phyloP scores from a whole-genome alignment of 1,140 invertebrate species.

The Trichonephila inaurata region DNA sequence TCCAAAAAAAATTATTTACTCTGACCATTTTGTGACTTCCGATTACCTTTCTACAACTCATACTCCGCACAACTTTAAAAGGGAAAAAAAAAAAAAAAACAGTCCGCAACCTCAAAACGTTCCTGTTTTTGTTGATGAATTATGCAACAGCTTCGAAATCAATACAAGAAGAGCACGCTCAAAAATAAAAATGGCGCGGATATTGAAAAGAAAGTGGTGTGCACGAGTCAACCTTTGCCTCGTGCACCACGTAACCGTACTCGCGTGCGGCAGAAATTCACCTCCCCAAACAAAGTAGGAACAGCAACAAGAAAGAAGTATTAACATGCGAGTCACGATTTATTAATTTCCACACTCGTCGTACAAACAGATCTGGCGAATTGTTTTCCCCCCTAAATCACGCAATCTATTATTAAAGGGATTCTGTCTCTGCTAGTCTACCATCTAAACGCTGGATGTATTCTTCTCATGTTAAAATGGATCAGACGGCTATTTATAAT shows the following conservation, averaged over 20 bases:
- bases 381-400: constrained; percentile 57
- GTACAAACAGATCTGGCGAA: constrained; percentile 65
- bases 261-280: constrained; percentile 11
- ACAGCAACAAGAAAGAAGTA: background rate
- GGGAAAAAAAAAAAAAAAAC: background rate
- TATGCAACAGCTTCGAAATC: background rate
- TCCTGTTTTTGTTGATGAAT: background rate
- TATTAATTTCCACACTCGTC: constrained; percentile 68
- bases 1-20: background rate
- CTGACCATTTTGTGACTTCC: background rate
- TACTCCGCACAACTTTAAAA: background rate
- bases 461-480: background rate
- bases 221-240: background rate
- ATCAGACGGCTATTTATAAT: background rate
- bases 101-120: background rate
- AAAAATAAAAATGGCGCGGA: background rate
- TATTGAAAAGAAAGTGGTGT: background rate
- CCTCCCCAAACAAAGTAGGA: constrained; percentile 1
- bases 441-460: background rate
- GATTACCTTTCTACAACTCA: background rate
- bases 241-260: constrained; percentile 1
- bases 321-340: constrained; percentile 52
- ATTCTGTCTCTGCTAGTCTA: background rate
- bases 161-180: background rate
- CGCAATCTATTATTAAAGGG: constrained; percentile 59